A percentile compares a stretch with the other conserved stretches of the same genome.
Evolutionary conservation across 2,797 vertebrate species (phyloP).

Genomic region (Tokudaia tokunoshimensis): DNA sequence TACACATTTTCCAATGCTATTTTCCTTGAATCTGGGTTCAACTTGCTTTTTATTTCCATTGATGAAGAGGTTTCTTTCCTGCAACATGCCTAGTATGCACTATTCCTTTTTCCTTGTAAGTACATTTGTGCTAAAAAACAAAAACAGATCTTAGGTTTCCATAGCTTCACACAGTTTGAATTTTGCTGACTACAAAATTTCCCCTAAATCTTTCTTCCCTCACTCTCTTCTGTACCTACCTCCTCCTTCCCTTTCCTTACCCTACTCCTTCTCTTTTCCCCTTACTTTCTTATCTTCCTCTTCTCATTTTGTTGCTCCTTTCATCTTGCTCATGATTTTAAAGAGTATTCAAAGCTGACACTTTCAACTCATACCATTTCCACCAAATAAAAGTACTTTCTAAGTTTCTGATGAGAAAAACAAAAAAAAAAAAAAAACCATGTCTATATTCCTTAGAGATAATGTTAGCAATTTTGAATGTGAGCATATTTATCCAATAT

Average conservation of each 20-base stretch:
- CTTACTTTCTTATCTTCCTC: too few species aligned
- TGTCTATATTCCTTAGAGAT: background rate
- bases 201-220: background rate
- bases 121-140: background rate
- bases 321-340: background rate
- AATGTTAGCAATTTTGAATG: conserved; percentile 39
- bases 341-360: background rate
- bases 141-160: background rate
- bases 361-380: background rate
- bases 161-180: background rate
- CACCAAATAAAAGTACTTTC: background rate
- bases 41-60: background rate
- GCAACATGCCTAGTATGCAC: background rate
- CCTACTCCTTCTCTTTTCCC: background rate
- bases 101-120: background rate
- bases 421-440: too few species aligned
- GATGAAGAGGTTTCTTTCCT: background rate
- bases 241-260: background rate
- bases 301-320: background rate
- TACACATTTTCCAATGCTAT: background rate
- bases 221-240: background rate
- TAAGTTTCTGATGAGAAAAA: background rate
- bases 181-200: conserved; percentile 19
- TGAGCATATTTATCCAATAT: conserved; percentile 33
- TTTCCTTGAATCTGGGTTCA: background rate